phyloP scores from a whole-genome alignment of 2,888 invertebrate species.

The Standfussiana lucernea region DNA sequence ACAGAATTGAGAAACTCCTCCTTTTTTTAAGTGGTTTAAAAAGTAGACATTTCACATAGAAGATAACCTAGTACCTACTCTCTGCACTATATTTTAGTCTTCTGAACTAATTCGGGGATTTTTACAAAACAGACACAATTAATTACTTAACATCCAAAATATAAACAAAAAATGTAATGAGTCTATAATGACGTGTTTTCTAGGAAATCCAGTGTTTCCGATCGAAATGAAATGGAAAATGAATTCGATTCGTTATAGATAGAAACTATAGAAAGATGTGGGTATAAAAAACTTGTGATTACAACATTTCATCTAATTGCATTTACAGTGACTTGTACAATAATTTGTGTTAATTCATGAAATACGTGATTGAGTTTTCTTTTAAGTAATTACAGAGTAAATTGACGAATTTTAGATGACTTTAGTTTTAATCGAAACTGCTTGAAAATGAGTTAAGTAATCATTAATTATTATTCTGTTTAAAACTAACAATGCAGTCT shows the following conservation, averaged over 20 bases:
- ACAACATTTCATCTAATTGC: conserved; percentile 16
- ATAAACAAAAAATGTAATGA: conserved; percentile 33
- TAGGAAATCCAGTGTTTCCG: conserved; percentile 29
- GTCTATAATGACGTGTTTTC: conserved; percentile 15
- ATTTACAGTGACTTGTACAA: conserved; percentile 30
- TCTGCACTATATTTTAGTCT: no score
- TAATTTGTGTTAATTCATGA: neutral
- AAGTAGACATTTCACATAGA: no score
- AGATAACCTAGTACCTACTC: no score
- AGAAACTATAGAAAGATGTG: conserved; percentile 10
- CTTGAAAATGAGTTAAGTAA: no score
- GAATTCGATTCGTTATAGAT: conserved; percentile 2
- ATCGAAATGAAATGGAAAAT: conserved; percentile 26
- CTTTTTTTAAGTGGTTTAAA: no score
- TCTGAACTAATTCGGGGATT: neutral
- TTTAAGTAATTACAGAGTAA: neutral
- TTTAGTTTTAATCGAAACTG: no score
- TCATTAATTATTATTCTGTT: no score
- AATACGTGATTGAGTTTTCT: conserved; percentile 13
- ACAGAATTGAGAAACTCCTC: no score
- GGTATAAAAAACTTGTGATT: neutral
- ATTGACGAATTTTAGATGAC: no score
- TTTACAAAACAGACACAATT: neutral
- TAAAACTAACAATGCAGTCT: no score
- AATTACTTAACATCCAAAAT: neutral